Evolutionary conservation across 2,113 vertebrate genomes (phyloP), one percentile per base, ranked within the genome.

Genomic region (Eonycteris spelaea): DNA sequence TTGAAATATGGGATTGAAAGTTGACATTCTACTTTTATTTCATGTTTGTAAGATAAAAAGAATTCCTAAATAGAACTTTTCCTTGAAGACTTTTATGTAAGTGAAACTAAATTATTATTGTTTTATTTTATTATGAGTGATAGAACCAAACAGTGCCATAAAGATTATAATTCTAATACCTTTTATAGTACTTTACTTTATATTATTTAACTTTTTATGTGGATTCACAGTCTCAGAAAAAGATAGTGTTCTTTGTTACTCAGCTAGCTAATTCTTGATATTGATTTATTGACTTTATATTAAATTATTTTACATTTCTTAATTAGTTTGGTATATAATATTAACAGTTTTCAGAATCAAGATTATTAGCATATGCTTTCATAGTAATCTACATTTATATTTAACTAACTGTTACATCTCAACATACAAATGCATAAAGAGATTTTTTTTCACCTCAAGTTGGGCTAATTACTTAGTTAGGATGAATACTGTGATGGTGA

Each of bases 271-370:
- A 59, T 79, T 65, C 19, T 90, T 51, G 8, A 65, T 82, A 67
- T 61, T 45, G 9, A 4, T 78, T 86, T 83, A 22, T 84, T 33
- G 74, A 18, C 24, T 43, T 93, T 82, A 30, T 79, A 55, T 71
- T 95, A 86, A 82, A n/a, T 84, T 89, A 74, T 86, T 96, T 91
- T 16, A n/a, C 7, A 45, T 73, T 78, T 95, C 24, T 79, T 70
- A 73, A 24, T 67, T 65, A 7, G 53, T 73, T 78, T 80, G 7
- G 5, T 63, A 79, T 26, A 33, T 67, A 87, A 63, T 82, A 91
- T 33, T 51, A 51, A 28, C 28, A 55, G 16, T 68, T 92, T 77
- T 73, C 3, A 91, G 88, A 90, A 43, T 90, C 10, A 90, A 78
- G 13, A 48, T 83, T 83, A 78, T 16, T 80, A 92, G 16, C n/a